These are phyloP conservation scores for Fopius arisanus DNA, from an alignment of 1,140 invertebrate species.

Conservation along the genomic window DNA sequence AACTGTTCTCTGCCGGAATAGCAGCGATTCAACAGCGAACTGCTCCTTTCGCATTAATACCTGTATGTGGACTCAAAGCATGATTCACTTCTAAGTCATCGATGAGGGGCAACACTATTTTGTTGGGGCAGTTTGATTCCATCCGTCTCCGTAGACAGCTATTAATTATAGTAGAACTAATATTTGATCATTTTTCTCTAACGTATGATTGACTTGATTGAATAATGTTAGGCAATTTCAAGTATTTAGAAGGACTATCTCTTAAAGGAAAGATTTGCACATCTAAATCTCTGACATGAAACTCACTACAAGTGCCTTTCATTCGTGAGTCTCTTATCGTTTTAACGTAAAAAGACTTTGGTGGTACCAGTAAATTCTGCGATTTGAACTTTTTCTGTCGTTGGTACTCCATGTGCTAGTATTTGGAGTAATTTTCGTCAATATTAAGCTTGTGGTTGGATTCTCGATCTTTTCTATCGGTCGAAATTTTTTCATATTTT, in stretches of 20 bases:
- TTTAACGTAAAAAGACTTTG: background rate
- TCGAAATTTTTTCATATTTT: background rate
- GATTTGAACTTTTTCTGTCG: too few species aligned
- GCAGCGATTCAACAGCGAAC: conserved; percentile 35
- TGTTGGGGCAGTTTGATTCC: background rate
- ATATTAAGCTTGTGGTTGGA: background rate
- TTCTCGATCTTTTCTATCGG: background rate
- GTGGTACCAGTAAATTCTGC: too few species aligned
- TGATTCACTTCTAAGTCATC: conserved; percentile 45
- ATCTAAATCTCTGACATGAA: background rate
- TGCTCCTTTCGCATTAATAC: conserved; percentile 39
- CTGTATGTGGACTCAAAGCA: conserved; percentile 37
- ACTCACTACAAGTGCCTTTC: background rate
- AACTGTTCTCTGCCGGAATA: conserved; percentile 36
- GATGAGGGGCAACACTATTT: conserved; percentile 35
- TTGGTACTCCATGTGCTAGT: background rate
- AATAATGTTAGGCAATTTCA: conserved; percentile 22
- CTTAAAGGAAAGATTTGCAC: background rate
- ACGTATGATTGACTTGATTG: background rate
- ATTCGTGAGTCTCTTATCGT: background rate
- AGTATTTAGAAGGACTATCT: conserved; percentile 15
- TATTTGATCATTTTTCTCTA: background rate
- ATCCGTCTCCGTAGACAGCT: conserved; percentile 26
- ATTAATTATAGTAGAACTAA: background rate
- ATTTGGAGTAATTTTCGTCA: background rate